Evolutionary conservation across 1,140 invertebrate genomes (phyloP).

Genomic region (Drosophila sp.): DNA sequence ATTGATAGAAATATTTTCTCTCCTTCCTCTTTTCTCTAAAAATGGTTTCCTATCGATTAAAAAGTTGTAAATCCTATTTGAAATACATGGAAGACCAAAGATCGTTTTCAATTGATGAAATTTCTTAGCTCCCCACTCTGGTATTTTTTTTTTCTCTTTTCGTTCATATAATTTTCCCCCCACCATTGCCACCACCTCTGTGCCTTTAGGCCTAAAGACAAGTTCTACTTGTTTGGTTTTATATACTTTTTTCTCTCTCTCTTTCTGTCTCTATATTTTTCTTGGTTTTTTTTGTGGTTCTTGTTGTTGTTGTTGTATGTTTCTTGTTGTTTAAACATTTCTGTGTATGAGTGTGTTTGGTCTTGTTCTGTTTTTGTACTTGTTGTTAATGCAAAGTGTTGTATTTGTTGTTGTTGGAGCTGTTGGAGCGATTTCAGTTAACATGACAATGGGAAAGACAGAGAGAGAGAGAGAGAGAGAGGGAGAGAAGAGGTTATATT

Average conservation of each 20-base stretch:
- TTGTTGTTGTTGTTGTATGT: constrained; percentile 40
- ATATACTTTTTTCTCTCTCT: constrained; percentile 10
- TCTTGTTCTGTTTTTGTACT: constrained; percentile 30
- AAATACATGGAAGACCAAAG: not conserved
- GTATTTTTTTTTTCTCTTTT: not conserved
- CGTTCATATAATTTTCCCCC: not conserved
- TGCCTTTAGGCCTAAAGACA: constrained; percentile 67
- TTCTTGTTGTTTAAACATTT: constrained; percentile 30
- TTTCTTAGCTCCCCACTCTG: not conserved
- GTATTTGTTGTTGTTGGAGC: constrained; percentile 61
- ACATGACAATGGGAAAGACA: constrained; percentile 62
- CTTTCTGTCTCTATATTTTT: constrained; percentile 15
- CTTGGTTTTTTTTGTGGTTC: constrained; percentile 19
- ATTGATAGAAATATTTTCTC: not conserved
- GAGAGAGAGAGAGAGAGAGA: constrained; percentile 34
- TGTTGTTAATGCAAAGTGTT: constrained; percentile 70
- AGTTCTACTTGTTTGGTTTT: constrained; percentile 72
- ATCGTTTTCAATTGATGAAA: not conserved
- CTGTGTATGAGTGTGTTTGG: constrained; percentile 20
- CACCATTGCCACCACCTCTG: constrained; percentile 8
- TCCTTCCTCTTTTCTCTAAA: too few species aligned
- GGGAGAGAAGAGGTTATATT: not conserved
- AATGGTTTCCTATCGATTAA: too few species aligned
- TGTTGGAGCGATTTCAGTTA: constrained; percentile 57
- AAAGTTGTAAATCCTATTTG: too few species aligned